Conservation (phyloP, 37 sponge, comb jelly and placozoan species). For the Aplysina aerophoba region DNA sequence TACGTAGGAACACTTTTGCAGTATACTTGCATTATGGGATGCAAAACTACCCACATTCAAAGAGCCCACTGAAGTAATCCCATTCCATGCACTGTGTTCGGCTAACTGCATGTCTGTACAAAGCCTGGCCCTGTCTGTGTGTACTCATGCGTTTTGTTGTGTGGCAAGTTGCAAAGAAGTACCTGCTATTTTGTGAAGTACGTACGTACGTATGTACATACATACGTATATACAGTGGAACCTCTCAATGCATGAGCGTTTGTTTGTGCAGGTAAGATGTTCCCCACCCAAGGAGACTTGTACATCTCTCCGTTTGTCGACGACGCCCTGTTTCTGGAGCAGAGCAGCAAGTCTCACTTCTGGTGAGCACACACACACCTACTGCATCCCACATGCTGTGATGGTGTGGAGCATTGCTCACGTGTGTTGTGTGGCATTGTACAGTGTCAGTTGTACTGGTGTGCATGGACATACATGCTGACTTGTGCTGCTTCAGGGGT, state of each 20-base stretch:
- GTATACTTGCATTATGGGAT: too few species aligned
- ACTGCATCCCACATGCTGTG: background rate
- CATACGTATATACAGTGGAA: too few species aligned
- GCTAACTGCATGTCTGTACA: slow-evolving; percentile 19
- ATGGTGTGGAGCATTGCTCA: background rate
- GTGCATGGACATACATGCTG: too few species aligned
- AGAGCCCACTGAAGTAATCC: too few species aligned
- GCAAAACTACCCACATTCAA: too few species aligned
- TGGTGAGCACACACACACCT: slow-evolving; percentile 56
- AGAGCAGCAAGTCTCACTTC: slow-evolving; percentile 80
- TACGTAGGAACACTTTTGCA: too few species aligned
- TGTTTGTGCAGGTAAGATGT: slow-evolving; percentile 75
- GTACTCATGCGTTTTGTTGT: too few species aligned
- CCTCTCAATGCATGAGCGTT: background rate
- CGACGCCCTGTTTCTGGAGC: slow-evolving; percentile 90
- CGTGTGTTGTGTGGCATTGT: background rate
- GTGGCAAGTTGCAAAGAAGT: too few species aligned
- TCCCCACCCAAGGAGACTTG: slow-evolving; percentile 88
- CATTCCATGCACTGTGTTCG: too few species aligned
- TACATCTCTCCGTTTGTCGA: slow-evolving; percentile 95
- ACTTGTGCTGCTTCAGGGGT: background rate
- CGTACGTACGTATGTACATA: too few species aligned
- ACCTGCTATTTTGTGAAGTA: too few species aligned
- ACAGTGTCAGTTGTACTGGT: too few species aligned
- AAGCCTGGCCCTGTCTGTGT: background rate